Evolutionary conservation across 2,888 invertebrate genomes (phyloP), one percentile per base, ranked within the genome.

Genomic region (Bombylius major): DNA sequence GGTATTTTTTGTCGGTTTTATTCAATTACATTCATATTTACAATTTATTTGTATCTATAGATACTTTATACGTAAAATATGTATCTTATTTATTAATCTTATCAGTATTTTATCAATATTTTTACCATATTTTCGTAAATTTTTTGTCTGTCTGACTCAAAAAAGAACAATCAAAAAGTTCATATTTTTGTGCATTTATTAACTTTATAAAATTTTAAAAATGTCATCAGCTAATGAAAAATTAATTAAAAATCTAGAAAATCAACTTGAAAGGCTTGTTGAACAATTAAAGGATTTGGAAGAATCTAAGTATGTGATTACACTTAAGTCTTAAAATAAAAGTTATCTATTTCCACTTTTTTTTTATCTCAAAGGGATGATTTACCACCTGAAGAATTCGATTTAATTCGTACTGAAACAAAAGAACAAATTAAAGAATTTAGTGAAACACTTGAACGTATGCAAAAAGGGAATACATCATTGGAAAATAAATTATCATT

Each of bases 371-470:
- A 5, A 13, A 86, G 85, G 66, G 77, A 79, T 62, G 83, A 83
- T 55, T 65, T 87, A 60, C 82, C 82, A 14, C 68, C 70, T 6
- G 78, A 77, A 42, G 86, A 85, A 69, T 87, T 86, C 71, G 78
- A 81, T 59, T 82, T 84, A 67, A 80, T 81, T 8, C 82, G 82
- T 69, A 75, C 78, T 62, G 85, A 86, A 60, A 86, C 86, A 0
- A 72, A 83, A 64, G 85, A 86, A 59, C 86, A 87, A 67, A 70
- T 86, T 33, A 79, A 80, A 63, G 86, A 86, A 68, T 80, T 87
- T 58, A 79, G 82, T 65, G 77, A 78, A 56, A 82, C 82, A 51
- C 70, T 87, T 42, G 76, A 77, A 53, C 80, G 81, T 67, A 75
- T 86, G 66, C 76, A 79, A 61, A 78, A 79, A 54, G 86, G 86